Percentiles rank a stretch among this genome's conserved stretches.
These are phyloP conservation scores for Emesis furor DNA, from an alignment of 2,888 invertebrate species.

Conservation along the genomic window DNA sequence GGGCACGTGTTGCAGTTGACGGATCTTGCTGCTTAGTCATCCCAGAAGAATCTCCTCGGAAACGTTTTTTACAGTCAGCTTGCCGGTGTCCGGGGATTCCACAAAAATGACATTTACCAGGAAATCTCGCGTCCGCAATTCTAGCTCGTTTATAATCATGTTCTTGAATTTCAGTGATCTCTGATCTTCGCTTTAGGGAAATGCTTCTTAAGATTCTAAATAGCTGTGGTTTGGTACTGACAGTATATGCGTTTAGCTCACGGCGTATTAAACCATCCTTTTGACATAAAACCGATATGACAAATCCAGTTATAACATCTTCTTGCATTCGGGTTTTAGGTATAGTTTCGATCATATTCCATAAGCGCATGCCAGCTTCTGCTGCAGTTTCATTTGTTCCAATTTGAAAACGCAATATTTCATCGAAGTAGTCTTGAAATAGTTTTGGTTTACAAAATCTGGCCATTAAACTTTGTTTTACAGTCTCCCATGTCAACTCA, in stretches of 20 bases:
- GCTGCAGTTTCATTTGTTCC: no score
- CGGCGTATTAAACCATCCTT: constrained; percentile 59
- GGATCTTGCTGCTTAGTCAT: neutral
- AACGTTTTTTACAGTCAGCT: constrained; percentile 8
- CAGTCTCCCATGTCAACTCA: constrained; percentile 58
- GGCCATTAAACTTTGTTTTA: constrained; percentile 69
- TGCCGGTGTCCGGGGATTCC: constrained; percentile 14
- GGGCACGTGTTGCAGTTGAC: constrained; percentile 13
- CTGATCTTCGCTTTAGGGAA: neutral
- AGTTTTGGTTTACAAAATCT: constrained; percentile 70
- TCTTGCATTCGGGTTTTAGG: constrained; percentile 53
- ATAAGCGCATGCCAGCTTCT: no score
- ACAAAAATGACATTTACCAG: constrained; percentile 6
- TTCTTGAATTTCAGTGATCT: neutral
- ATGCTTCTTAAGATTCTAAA: constrained; percentile 54
- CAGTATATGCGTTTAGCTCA: constrained; percentile 54
- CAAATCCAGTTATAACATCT: constrained; percentile 55
- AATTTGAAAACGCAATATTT: constrained; percentile 38
- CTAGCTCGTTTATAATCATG: neutral
- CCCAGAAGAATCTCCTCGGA: constrained; percentile 16
- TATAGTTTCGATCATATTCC: constrained; percentile 38
- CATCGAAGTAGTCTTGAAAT: constrained; percentile 72
- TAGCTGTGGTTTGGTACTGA: constrained; percentile 59
- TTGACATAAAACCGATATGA: constrained; percentile 54
- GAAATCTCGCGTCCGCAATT: constrained; percentile 10